Evolutionary conservation across 2,888 invertebrate genomes (phyloP).

Genomic region (Aporophyla lueneburgensis): DNA sequence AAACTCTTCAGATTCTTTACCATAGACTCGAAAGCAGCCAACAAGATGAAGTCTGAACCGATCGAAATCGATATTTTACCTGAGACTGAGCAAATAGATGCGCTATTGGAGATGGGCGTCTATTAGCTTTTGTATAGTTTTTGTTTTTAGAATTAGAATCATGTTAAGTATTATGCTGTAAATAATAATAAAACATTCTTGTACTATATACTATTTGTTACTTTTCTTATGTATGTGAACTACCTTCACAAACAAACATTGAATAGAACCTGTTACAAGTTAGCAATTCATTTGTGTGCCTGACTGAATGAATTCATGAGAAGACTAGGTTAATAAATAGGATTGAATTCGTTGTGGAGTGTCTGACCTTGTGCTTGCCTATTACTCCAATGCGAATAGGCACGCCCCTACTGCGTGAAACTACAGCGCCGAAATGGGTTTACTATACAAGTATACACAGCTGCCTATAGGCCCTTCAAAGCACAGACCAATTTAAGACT

Average conservation of each 20-base stretch:
- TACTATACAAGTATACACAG: background rate
- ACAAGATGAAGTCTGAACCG: slow-evolving; percentile 78
- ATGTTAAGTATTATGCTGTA: slow-evolving; percentile 61
- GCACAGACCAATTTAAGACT: background rate
- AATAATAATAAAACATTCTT: slow-evolving; percentile 59
- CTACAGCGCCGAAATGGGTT: background rate
- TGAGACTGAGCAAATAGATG: slow-evolving; percentile 88
- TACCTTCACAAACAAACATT: background rate
- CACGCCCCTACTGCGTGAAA: no score
- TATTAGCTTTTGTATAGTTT: slow-evolving; percentile 70
- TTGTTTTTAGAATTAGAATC: slow-evolving; percentile 51
- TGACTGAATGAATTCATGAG: no score
- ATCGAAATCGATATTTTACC: slow-evolving; percentile 86
- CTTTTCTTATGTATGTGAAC: background rate
- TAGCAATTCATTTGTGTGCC: background rate
- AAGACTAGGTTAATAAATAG: background rate
- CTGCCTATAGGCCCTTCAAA: no score
- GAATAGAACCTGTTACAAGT: background rate
- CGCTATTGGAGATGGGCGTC: slow-evolving; percentile 85
- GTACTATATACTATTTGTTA: slow-evolving; percentile 5
- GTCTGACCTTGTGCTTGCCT: background rate
- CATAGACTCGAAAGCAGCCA: slow-evolving; percentile 78
- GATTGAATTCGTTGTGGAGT: background rate
- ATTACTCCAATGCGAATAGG: background rate
- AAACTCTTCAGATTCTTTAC: slow-evolving; percentile 89